phyloP scores from a whole-genome alignment of 2,797 vertebrate species.

The Odontamblyopus lacepedii region DNA sequence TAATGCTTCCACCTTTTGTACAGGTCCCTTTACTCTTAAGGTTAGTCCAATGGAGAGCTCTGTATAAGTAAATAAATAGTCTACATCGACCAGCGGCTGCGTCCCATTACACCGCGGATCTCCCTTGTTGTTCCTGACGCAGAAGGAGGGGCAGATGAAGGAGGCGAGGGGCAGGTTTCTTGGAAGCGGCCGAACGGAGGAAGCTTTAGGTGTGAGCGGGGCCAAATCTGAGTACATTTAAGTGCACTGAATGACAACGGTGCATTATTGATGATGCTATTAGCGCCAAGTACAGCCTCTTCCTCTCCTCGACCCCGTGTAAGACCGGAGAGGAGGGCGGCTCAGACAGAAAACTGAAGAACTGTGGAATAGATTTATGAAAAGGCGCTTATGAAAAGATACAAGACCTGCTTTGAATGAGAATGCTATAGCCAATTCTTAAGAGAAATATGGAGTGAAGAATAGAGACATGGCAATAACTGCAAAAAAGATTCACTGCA shows the following conservation, averaged over 20 bases:
- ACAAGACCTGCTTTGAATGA: background rate
- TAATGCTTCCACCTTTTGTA: background rate
- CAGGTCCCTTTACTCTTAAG: background rate
- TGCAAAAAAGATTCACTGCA: no score
- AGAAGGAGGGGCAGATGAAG: background rate
- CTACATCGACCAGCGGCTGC: background rate
- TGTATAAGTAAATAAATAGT: slow-evolving; percentile 10
- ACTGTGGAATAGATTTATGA: background rate
- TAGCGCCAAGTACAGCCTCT: slow-evolving; percentile 24
- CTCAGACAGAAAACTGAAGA: slow-evolving; percentile 6
- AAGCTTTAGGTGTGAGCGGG: slow-evolving; percentile 29
- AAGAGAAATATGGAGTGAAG: no score
- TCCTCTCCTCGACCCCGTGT: background rate
- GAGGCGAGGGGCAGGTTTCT: slow-evolving; percentile 30
- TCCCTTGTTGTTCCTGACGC: slow-evolving; percentile 1
- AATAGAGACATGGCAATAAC: no score
- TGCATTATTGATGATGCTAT: slow-evolving; percentile 53
- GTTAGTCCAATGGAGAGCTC: background rate
- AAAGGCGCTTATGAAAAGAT: background rate
- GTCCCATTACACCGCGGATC: background rate
- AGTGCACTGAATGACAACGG: slow-evolving; percentile 42
- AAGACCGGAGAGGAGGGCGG: slow-evolving; percentile 7
- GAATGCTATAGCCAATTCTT: no score
- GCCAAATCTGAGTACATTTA: slow-evolving; percentile 31
- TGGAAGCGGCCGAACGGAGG: slow-evolving; percentile 36